Conservation (phyloP, 2,113 vertebrate species). For the Microcebus griseorufus region DNA sequence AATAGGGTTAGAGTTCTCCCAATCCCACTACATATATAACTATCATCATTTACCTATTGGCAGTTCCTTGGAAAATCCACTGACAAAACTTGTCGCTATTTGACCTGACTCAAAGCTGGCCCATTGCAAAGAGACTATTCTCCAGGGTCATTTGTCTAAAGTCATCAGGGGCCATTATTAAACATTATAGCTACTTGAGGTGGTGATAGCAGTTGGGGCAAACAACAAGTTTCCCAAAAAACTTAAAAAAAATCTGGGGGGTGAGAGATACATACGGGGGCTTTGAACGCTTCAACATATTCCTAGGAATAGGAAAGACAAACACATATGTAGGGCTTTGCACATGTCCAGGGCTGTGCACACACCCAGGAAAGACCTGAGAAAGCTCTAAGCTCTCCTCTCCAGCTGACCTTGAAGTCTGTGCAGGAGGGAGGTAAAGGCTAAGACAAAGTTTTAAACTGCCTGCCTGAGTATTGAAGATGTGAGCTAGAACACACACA, state of each 20-base stretch:
- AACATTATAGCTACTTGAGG: neutral
- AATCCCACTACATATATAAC: neutral
- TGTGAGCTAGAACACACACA: neutral
- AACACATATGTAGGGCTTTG: neutral
- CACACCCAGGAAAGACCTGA: neutral
- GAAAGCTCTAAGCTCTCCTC: neutral
- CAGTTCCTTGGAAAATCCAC: neutral
- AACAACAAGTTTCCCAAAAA: neutral
- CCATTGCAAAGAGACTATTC: neutral
- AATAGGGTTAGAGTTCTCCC: neutral
- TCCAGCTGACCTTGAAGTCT: neutral
- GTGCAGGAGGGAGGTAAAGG: neutral
- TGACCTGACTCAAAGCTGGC: neutral
- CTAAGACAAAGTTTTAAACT: neutral
- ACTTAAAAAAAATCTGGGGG: neutral
- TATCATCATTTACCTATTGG: neutral
- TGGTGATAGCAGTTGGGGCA: neutral
- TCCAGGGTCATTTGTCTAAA: neutral
- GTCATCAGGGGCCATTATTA: neutral
- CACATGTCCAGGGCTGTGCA: neutral
- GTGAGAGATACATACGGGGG: neutral
- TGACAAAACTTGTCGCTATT: neutral
- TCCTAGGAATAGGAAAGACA: neutral
- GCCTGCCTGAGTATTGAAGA: neutral
- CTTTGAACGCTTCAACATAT: neutral